A percentile compares a stretch with the other conserved stretches of the same genome.
Evolutionary conservation across 2,113 vertebrate species (phyloP).

Genomic region (Menura novaehollandiae): DNA sequence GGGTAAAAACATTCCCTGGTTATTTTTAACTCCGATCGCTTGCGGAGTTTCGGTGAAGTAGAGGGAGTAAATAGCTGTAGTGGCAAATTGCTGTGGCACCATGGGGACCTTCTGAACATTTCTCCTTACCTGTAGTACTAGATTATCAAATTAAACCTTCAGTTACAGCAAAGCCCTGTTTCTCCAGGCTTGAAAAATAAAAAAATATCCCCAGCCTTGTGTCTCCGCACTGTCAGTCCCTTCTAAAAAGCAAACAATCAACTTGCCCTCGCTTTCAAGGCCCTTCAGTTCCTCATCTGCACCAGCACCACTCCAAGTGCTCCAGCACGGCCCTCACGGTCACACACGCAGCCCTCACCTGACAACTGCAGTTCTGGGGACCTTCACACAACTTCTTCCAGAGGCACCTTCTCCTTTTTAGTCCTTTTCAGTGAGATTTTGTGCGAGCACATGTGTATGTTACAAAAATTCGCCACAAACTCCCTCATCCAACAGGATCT

Average conservation of each 20-base stretch:
- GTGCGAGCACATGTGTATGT: rapidly evolving
- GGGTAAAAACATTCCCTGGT: conserved; percentile 14
- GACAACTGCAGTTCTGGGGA: background rate
- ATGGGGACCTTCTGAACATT: background rate
- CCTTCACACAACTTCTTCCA: background rate
- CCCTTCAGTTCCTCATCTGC: background rate
- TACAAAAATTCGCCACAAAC: background rate
- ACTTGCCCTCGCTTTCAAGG: background rate
- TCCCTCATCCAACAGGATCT: background rate
- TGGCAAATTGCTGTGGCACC: background rate
- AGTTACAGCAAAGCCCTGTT: background rate
- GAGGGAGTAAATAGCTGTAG: background rate
- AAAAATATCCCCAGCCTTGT: background rate
- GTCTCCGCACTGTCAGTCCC: background rate
- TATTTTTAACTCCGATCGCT: conserved; percentile 45
- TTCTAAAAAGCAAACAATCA: background rate
- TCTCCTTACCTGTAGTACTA: background rate
- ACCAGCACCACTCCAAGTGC: rapidly evolving
- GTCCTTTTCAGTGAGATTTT: background rate
- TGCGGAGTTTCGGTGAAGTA: background rate
- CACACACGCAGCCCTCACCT: rapidly evolving
- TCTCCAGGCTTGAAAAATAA: background rate
- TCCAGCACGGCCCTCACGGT: rapidly evolving
- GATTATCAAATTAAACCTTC: background rate
- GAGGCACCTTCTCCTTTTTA: background rate